Evolutionary conservation across 2,113 vertebrate genomes (phyloP), one percentile per base, ranked within the genome.

Genomic region (Trinectes maculatus): DNA sequence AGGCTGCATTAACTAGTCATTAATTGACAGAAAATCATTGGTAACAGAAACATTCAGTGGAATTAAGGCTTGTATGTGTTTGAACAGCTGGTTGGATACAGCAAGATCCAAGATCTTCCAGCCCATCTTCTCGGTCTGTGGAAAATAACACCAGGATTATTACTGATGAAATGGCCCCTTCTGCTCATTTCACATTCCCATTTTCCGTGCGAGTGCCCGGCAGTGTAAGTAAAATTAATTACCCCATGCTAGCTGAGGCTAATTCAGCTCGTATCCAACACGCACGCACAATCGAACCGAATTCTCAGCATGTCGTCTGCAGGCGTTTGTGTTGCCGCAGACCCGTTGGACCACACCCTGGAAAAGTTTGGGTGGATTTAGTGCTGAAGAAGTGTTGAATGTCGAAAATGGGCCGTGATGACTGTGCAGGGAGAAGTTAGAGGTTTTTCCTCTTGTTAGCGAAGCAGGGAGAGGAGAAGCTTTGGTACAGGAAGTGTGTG

Each of bases 401-500:
- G 12, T 37, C 16, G 24, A 28, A 53, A 22, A 24, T 1, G 4
- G 29, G 49, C 18, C 19, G 29, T 5, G 29, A 40, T n/a, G n/a
- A n/a, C n/a, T n/a, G n/a, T n/a, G n/a, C n/a, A n/a, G n/a, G n/a
- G n/a, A n/a, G n/a, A n/a, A n/a, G n/a, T n/a, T n/a, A n/a, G n/a
- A n/a, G n/a, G n/a, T n/a, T n/a, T n/a, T n/a, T n/a, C n/a, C n/a
- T n/a, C n/a, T n/a, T n/a, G n/a, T n/a, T n/a, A 21, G 8, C 28
- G 48, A 28, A 18, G 25, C 4, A 31, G 29, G 6, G 3, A 19
- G 51, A 18, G 22, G n/a, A 59, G 57, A 55, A 3, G 48, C 71
- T 42, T 29, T 59, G 31, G 21, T 44, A 22, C 56, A 78, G 52
- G 28, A 53, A 37, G 24, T 44, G 51, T 18, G 13, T 25, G 46